These are phyloP conservation scores for Tiliacea aurago DNA, from an alignment of 2,888 invertebrate species.

Conservation along the genomic window DNA sequence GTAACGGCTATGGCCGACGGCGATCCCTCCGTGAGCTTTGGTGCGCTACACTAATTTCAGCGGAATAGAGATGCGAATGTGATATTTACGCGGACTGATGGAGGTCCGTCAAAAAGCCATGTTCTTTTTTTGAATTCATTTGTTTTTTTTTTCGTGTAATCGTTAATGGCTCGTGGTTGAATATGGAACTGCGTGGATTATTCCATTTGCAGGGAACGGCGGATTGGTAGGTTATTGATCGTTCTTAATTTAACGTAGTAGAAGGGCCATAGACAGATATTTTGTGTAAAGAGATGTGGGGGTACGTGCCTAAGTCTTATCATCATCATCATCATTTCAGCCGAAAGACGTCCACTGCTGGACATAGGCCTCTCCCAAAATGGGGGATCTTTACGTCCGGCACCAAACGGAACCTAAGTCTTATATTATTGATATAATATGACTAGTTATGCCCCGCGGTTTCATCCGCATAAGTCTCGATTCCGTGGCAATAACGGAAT, in stretches of 20 bases:
- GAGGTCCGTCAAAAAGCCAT: constrained; percentile 3
- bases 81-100: constrained; percentile 19
- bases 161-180: constrained; percentile 6
- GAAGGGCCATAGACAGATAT: neutral
- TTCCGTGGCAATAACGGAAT: no score
- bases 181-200: constrained; percentile 8
- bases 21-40: constrained; percentile 46
- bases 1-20: constrained; percentile 55
- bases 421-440: no score
- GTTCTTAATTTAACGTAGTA: neutral
- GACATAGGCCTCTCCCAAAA: no score
- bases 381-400: no score
- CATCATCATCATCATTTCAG: no score
- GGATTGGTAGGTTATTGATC: no score
- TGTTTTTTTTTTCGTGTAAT: neutral
- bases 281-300: no score
- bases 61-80: constrained; percentile 45
- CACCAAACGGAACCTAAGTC: no score
- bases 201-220: neutral
- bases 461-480: no score
- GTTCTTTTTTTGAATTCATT: constrained; percentile 18
- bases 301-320: no score
- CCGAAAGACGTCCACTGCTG: no score
- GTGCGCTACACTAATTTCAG: constrained; percentile 41
- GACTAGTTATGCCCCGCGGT: no score